These are phyloP conservation scores for Popillia japonica DNA, from an alignment of 1,140 invertebrate species.

Conservation along the genomic window DNA sequence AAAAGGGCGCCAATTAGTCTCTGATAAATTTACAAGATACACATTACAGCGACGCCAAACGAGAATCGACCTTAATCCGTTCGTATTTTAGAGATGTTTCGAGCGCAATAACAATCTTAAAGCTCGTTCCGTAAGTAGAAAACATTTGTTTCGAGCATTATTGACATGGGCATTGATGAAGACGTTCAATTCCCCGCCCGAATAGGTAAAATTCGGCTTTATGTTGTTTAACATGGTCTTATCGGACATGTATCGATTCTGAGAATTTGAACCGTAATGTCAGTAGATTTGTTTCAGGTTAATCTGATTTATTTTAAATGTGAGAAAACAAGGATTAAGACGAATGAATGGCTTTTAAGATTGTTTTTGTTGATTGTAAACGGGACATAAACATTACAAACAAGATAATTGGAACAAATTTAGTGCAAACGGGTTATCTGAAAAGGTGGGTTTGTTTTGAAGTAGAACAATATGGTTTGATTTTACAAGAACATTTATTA, in stretches of 20 bases:
- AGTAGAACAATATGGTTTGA: no score
- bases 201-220: neutral
- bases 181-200: constrained; percentile 8
- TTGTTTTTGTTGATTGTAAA: constrained; percentile 16
- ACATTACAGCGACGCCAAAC: neutral
- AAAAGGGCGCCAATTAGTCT: constrained; percentile 22
- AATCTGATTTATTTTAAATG: constrained; percentile 19
- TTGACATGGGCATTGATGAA: constrained; percentile 30
- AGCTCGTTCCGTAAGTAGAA: neutral
- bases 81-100: neutral
- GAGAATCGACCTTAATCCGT: neutral
- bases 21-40: constrained; percentile 25
- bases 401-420: constrained; percentile 3
- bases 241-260: constrained; percentile 14
- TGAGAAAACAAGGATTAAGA: constrained; percentile 22
- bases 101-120: neutral
- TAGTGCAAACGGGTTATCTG: neutral
- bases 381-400: neutral
- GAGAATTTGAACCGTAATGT: constrained; percentile 20
- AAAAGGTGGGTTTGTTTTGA: neutral
- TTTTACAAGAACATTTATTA: no score
- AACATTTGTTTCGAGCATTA: constrained; percentile 30
- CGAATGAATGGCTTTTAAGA: constrained; percentile 21
- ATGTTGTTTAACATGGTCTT: neutral
- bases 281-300: constrained; percentile 18